Evolutionary conservation across 1,140 invertebrate species (phyloP).

Genomic region (Drosophila erecta): DNA sequence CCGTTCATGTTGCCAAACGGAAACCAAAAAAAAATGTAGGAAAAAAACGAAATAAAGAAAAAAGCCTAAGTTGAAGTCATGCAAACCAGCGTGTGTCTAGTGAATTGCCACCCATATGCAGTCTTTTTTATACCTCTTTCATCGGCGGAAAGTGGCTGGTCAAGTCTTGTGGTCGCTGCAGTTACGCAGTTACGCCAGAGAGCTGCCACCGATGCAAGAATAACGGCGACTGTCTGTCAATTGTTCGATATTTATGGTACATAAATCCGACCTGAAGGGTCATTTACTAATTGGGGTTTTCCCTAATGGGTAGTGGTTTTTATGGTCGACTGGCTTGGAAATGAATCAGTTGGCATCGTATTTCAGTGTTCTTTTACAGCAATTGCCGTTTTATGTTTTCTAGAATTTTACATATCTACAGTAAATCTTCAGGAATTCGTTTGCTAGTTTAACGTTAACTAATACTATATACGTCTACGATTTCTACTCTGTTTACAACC

Average conservation of each 20-base stretch:
- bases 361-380: slow-evolving; percentile 3
- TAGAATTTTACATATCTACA: too few species aligned
- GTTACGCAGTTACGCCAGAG: slow-evolving; percentile 13
- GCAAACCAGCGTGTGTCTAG: slow-evolving; percentile 78
- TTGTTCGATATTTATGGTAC: slow-evolving; percentile 46
- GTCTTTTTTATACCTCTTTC: background rate
- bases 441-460: too few species aligned
- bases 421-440: too few species aligned
- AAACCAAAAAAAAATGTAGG: slow-evolving; percentile 1
- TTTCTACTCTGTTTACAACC: too few species aligned
- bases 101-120: slow-evolving; percentile 61
- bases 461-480: background rate
- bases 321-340: slow-evolving; percentile 12
- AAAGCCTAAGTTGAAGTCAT: slow-evolving; percentile 63
- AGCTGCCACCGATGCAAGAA: slow-evolving; percentile 15
- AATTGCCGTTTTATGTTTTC: background rate
- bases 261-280: slow-evolving; percentile 49
- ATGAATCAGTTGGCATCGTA: slow-evolving; percentile 4
- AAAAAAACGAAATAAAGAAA: slow-evolving; percentile 17
- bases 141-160: slow-evolving; percentile 15
- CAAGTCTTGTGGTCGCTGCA: slow-evolving; percentile 37
- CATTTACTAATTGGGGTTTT: slow-evolving; percentile 45
- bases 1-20: slow-evolving; percentile 42
- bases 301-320: slow-evolving; percentile 6
- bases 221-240: slow-evolving; percentile 44